Evolutionary conservation across 2,797 vertebrate genomes (phyloP).

Genomic region (Siniperca scherzeri): DNA sequence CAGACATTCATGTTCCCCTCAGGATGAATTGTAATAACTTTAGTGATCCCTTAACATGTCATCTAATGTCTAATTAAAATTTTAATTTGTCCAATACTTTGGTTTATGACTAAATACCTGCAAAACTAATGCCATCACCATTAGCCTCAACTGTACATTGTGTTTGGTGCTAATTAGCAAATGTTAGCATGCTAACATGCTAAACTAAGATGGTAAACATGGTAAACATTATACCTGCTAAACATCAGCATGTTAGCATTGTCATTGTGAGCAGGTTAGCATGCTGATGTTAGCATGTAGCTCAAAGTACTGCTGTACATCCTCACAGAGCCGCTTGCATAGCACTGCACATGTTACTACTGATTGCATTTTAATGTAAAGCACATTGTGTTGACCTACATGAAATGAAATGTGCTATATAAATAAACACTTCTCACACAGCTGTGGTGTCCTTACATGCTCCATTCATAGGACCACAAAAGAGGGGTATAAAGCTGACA

Average conservation of each 20-base stretch:
- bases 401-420: not conserved
- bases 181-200: not conserved
- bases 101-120: not conserved
- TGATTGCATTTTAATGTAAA: not conserved
- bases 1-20: too few species aligned
- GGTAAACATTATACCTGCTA: not conserved
- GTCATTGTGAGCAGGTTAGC: not conserved
- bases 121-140: not conserved
- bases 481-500: not conserved
- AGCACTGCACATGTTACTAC: not conserved
- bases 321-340: not conserved
- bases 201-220: not conserved
- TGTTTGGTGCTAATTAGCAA: not conserved
- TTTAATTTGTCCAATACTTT: too few species aligned
- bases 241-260: not conserved
- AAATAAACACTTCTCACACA: slow-evolving; percentile 14
- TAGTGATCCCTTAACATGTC: too few species aligned
- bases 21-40: too few species aligned
- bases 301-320: not conserved
- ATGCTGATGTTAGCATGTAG: not conserved
- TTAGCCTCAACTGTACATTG: not conserved
- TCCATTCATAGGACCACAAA: not conserved
- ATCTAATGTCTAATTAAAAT: too few species aligned
- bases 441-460: slow-evolving; percentile 14
- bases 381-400: not conserved